Percentiles rank a stretch among this genome's conserved stretches.
Conservation (phyloP, 2,888 invertebrate genomes). For the Drosophila demipolita region DNA sequence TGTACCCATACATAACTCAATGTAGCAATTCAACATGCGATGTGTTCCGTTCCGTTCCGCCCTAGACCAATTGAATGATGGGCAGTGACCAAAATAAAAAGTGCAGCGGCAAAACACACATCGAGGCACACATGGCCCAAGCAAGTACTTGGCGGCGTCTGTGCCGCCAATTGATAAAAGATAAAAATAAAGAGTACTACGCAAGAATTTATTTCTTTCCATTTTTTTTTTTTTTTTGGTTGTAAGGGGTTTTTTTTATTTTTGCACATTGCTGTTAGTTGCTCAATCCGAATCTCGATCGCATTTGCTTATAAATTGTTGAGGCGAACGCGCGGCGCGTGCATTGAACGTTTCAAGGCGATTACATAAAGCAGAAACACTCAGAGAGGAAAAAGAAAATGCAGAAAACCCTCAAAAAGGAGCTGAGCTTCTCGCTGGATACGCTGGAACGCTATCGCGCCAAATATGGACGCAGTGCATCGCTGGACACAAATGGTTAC, state of each 20-base stretch:
- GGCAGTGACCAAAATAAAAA: slow-evolving; percentile 69
- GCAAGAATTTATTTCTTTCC: slow-evolving; percentile 52
- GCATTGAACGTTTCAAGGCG: slow-evolving; percentile 64
- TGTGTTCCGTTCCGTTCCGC: slow-evolving; percentile 2
- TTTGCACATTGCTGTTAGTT: slow-evolving; percentile 24
- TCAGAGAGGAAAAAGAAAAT: slow-evolving; percentile 33
- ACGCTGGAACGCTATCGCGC: slow-evolving; percentile 72
- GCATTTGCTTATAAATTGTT: slow-evolving; percentile 77
- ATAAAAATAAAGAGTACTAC: slow-evolving; percentile 75
- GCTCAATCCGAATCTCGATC: slow-evolving; percentile 52
- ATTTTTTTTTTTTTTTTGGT: slow-evolving; percentile 3
- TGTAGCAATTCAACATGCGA: neutral
- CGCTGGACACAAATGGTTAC: slow-evolving; percentile 64
- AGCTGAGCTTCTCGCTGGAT: slow-evolving; percentile 71
- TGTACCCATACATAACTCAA: neutral
- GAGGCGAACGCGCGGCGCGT: slow-evolving; percentile 62
- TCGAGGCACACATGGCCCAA: slow-evolving; percentile 38
- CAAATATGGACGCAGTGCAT: slow-evolving; percentile 71
- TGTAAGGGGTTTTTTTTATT: slow-evolving; percentile 1
- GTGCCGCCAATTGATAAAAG: slow-evolving; percentile 77
- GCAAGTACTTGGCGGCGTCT: slow-evolving; percentile 25
- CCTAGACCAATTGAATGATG: slow-evolving; percentile 50
- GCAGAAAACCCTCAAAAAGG: slow-evolving; percentile 71
- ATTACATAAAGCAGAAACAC: slow-evolving; percentile 71
- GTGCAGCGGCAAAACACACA: slow-evolving; percentile 30